A percentile compares a stretch with the other conserved stretches of the same genome.
phyloP scores from a whole-genome alignment of 1,140 invertebrate species.

The Drosophila ficusphila region DNA sequence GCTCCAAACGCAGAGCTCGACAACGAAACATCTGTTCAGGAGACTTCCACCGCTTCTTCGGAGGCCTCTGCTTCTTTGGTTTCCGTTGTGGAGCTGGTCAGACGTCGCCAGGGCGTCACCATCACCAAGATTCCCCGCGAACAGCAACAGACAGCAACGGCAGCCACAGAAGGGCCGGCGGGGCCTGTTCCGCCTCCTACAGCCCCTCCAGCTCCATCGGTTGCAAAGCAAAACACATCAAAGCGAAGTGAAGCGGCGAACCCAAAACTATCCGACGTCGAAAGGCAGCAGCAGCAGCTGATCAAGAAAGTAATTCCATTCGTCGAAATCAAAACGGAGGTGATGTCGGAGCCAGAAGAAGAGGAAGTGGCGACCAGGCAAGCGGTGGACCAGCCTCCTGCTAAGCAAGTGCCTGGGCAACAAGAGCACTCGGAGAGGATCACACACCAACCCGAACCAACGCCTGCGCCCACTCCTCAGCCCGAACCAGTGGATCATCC shows the following conservation, averaged over 20 bases:
- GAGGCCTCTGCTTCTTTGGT: conserved; percentile 26
- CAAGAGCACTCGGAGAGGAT: not conserved
- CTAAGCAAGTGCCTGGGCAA: not conserved
- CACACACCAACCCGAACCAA: not conserved
- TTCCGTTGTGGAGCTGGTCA: conserved; percentile 70
- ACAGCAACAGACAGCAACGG: conserved; percentile 30
- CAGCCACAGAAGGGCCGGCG: not conserved
- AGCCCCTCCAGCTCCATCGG: not conserved
- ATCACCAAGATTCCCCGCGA: conserved; percentile 75
- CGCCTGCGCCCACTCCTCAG: not conserved
- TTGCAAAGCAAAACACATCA: not conserved
- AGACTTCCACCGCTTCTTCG: not conserved
- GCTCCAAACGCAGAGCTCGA: not conserved
- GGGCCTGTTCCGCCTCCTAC: not conserved
- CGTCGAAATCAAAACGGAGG: conserved; percentile 81
- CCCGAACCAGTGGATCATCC: conserved; percentile 1
- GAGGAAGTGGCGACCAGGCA: conserved; percentile 6
- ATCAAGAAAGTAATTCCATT: conserved; percentile 74
- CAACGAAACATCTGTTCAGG: not conserved
- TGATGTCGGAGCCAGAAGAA: conserved; percentile 76
- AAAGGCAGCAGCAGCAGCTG: conserved; percentile 64
- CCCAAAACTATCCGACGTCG: conserved; percentile 42
- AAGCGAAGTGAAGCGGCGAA: conserved; percentile 8
- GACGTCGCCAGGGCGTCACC: conserved; percentile 70
- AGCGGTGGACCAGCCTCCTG: not conserved